Evolutionary conservation across 2,113 vertebrate species (phyloP).

Genomic region (Nothocercus julius): DNA sequence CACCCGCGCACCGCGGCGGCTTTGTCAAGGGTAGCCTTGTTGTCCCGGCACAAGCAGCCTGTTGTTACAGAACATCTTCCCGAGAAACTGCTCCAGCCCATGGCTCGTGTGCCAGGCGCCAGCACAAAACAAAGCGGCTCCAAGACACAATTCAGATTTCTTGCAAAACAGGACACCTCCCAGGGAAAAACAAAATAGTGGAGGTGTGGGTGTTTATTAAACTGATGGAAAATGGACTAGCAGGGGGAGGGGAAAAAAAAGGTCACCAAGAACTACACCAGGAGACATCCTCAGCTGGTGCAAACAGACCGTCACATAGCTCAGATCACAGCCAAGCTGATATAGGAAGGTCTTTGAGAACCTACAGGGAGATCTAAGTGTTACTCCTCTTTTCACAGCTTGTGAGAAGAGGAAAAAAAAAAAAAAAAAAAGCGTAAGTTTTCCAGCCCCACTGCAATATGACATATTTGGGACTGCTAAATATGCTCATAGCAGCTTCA

Average conservation of each 20-base stretch:
- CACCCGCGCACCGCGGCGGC: neutral
- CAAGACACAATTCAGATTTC: neutral
- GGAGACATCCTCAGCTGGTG: neutral
- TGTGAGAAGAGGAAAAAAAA: neutral
- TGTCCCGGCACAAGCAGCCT: fast-evolving
- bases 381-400: neutral
- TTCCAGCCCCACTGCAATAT: fast-evolving
- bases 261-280: neutral
- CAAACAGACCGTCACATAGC: neutral
- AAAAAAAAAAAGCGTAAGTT: neutral
- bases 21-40: neutral
- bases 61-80: neutral
- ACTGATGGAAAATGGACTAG: neutral
- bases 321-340: neutral
- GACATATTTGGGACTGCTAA: neutral
- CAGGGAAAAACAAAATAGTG: neutral
- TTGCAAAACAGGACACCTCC: neutral
- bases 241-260: neutral
- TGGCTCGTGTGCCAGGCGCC: neutral
- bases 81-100: neutral
- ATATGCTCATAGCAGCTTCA: neutral
- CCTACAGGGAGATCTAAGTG: fast-evolving
- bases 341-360: neutral
- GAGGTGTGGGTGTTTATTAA: neutral
- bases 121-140: neutral